A percentile compares a stretch with the other conserved stretches of the same genome.
Conservation (phyloP, 1,140 invertebrate species). For the Drosophila guanche region DNA sequence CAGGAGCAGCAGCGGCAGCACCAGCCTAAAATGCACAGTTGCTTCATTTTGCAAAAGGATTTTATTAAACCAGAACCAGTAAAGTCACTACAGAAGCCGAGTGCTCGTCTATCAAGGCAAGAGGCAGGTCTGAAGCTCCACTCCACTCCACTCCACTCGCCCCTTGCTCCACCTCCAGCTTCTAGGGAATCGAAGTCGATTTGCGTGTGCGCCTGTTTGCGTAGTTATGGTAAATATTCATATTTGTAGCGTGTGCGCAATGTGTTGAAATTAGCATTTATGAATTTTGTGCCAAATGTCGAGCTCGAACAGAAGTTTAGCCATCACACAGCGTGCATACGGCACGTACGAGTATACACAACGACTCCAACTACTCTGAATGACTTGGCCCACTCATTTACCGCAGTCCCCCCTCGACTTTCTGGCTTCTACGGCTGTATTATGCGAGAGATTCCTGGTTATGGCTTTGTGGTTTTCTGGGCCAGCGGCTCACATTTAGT, state of each 20-base stretch:
- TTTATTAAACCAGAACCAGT: slow-evolving; percentile 75
- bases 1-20: slow-evolving; percentile 28
- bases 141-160: background rate
- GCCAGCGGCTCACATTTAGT: slow-evolving; percentile 61
- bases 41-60: slow-evolving; percentile 79
- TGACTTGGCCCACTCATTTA: slow-evolving; percentile 57
- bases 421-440: slow-evolving; percentile 44
- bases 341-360: slow-evolving; percentile 33
- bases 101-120: slow-evolving; percentile 62
- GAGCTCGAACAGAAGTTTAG: slow-evolving; percentile 39
- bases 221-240: slow-evolving; percentile 82
- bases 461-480: slow-evolving; percentile 75
- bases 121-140: slow-evolving; percentile 31
- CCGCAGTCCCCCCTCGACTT: slow-evolving; percentile 3
- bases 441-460: slow-evolving; percentile 79
- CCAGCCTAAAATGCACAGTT: slow-evolving; percentile 73
- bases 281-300: slow-evolving; percentile 80
- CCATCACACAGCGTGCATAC: slow-evolving; percentile 12
- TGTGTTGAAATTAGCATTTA: slow-evolving; percentile 82
- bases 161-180: slow-evolving; percentile 23
- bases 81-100: slow-evolving; percentile 56
- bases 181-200: slow-evolving; percentile 60
- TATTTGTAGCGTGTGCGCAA: slow-evolving; percentile 82
- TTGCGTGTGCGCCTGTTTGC: slow-evolving; percentile 58
- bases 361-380: slow-evolving; percentile 48